Evolutionary conservation across 2,113 vertebrate genomes (phyloP).

Genomic region (Platysteira castanea): DNA sequence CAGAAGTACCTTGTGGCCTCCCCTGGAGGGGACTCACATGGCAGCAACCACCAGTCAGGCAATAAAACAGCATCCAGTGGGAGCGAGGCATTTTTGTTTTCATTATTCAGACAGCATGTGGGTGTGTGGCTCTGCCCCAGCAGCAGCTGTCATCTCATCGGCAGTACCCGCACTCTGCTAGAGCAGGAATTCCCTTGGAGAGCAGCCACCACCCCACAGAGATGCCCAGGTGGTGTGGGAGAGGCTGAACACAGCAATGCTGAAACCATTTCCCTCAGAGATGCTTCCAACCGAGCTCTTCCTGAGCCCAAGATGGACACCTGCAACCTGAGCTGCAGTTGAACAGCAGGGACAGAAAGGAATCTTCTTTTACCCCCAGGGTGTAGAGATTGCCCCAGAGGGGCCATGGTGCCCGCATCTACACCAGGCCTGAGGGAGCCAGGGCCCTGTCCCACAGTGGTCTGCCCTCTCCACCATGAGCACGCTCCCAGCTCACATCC

Average conservation of each 20-base stretch:
- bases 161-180: neutral
- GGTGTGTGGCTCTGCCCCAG: conserved; percentile 5
- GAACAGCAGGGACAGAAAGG: neutral
- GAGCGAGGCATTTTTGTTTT: neutral
- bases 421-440: neutral
- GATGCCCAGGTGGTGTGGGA: neutral
- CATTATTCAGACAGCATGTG: conserved; percentile 21
- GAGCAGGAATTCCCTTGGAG: conserved; percentile 17
- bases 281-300: neutral
- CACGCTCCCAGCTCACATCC: fast-evolving
- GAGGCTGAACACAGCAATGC: neutral
- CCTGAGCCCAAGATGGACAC: neutral
- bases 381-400: neutral
- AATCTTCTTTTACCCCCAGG: neutral
- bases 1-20: neutral
- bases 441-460: neutral
- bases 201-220: neutral
- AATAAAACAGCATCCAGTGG: conserved; percentile 12
- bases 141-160: neutral
- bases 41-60: neutral
- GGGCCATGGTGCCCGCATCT: neutral
- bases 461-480: neutral
- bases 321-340: neutral
- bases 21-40: neutral
- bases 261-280: neutral